Evolutionary conservation across 2,888 invertebrate genomes (phyloP), one percentile per base, ranked within the genome.

Genomic region (Limnephilus lunatus): DNA sequence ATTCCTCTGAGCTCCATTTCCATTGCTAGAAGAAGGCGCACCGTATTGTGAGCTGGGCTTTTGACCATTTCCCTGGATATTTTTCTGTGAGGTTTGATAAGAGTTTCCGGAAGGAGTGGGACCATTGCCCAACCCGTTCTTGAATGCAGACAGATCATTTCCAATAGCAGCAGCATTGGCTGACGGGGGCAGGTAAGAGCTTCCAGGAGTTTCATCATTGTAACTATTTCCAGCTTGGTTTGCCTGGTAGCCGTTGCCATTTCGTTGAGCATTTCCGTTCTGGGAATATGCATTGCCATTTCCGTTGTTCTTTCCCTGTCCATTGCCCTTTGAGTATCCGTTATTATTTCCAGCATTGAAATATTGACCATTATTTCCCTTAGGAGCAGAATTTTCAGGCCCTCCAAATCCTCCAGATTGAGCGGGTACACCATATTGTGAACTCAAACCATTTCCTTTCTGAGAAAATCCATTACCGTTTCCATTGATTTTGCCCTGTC

Each of bases 261-360:
- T 82, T 44, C 9, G 25, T 81, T 87, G 81, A 30, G 81, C 90
- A 80, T 91, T 88, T 81, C 92, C 92, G 68, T 91, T 94, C 94
- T 87, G 95, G 94, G 48, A 90, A 14, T 30, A 31, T 68, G 35
- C 85, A 85, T 90, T 85, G 1, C 48, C 14, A 11, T 48, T 48
- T 48, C 14, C 48, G 96, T 94, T 96, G 96, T 93, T 96, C 96
- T 32, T 95, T 93, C 44, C 96, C 96, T 0, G 96, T 31, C 31
- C 35, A 35, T 32, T 35, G 19, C 12, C 31, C 11, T 95, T 89
- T 30, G 35, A 1, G 32, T 88, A 68, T 44, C 88, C 87, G 19
- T 91, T 87, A 4, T 14, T 53, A 32, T 87, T 68, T 30, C 68
- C 87, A 82, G 82, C 88, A 14, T 7, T 30, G 53, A 82, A 44